Percentiles rank a stretch among this genome's conserved stretches.
Conservation (phyloP, 2,113 vertebrate genomes). For the Ptilonorhynchus violaceus region DNA sequence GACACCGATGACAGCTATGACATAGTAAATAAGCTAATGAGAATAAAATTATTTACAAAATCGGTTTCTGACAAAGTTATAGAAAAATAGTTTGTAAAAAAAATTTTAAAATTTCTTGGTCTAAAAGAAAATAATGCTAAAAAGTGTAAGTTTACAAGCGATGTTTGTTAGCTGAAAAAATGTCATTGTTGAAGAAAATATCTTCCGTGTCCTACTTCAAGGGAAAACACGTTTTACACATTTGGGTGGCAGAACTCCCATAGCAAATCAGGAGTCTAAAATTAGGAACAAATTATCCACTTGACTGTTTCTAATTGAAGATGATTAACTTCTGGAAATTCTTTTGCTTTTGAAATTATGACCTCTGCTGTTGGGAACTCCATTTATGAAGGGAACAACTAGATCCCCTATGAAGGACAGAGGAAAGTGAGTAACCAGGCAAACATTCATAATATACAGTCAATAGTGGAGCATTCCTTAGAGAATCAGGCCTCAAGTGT, state of each 20-base stretch:
- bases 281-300: background rate
- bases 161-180: background rate
- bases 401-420: background rate
- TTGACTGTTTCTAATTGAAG: background rate
- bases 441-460: background rate
- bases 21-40: background rate
- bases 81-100: background rate
- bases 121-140: background rate
- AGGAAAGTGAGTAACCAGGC: background rate
- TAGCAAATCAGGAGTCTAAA: background rate
- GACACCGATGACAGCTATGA: background rate
- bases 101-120: background rate
- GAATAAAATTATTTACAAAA: background rate
- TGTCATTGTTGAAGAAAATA: background rate
- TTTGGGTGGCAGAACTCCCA: background rate
- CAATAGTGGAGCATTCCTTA: background rate
- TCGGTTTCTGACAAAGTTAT: background rate
- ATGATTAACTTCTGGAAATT: background rate
- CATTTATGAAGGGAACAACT: background rate
- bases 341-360: slow-evolving; percentile 3
- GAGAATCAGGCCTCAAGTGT: background rate
- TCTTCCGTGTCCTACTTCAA: background rate
- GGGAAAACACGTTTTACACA: background rate
- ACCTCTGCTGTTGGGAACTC: background rate
- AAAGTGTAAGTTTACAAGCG: background rate